Evolutionary conservation across 1,140 invertebrate genomes (phyloP).

Genomic region (Megalopta genalis): DNA sequence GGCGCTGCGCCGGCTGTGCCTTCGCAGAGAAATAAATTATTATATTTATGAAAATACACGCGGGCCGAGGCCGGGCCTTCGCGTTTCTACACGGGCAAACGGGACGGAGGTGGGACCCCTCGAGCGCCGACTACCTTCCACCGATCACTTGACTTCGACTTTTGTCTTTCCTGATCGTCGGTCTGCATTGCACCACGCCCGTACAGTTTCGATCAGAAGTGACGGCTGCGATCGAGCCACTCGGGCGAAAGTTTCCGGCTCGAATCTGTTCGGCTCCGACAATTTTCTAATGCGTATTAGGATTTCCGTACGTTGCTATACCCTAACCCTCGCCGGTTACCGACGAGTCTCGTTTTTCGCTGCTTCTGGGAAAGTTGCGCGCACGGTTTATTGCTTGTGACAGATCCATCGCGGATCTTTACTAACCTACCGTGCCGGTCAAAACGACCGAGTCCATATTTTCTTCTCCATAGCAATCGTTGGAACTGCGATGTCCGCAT

Average conservation of each 20-base stretch:
- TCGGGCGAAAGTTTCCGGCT: constrained; percentile 38
- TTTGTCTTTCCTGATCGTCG: constrained; percentile 58
- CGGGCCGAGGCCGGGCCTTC: constrained; percentile 1
- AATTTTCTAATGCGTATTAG: neutral
- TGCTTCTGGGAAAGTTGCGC: too few species aligned
- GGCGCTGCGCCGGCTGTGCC: constrained; percentile 62
- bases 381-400: too few species aligned
- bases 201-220: constrained; percentile 56
- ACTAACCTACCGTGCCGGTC: too few species aligned
- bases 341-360: too few species aligned
- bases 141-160: constrained; percentile 53
- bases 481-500: too few species aligned
- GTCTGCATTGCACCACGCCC: constrained; percentile 57
- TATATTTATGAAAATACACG: constrained; percentile 66
- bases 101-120: constrained; percentile 51
- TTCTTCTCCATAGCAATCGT: too few species aligned
- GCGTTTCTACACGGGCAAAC: too few species aligned
- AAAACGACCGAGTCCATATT: too few species aligned
- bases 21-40: constrained; percentile 66
- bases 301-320: too few species aligned
- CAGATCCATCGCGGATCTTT: too few species aligned
- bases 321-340: too few species aligned
- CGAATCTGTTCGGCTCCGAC: neutral
- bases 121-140: constrained; percentile 51
- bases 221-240: constrained; percentile 46